Percentiles rank a stretch among this genome's conserved stretches.
Evolutionary conservation across 2,113 vertebrate genomes (phyloP).

Genomic region (cattle (Bos taurus)): ARS-UCD2.0 NC_037336.1:87199001-87199500

Average conservation of each 20-base stretch:
- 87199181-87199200: not conserved
- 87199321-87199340: not conserved
- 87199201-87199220: not conserved
- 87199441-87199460: not conserved
- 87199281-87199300: not conserved
- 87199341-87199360: not conserved
- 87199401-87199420: not conserved
- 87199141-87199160: not conserved
- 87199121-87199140: not conserved
- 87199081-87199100: not conserved
- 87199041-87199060: not conserved
- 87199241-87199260: not conserved
- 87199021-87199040: not conserved
- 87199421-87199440: not conserved
- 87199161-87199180: not conserved
- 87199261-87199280: fast-evolving
- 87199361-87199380: fast-evolving
- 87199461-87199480: not conserved
- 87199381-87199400: not conserved
- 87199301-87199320: not conserved
- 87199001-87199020: not conserved
- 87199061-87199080: not conserved
- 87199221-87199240: not conserved
- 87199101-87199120: not conserved
- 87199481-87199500: fast-evolving